These are phyloP conservation scores for Elysia crispata DNA, from an alignment of 2,888 invertebrate genomes.

Conservation along the genomic window DNA sequence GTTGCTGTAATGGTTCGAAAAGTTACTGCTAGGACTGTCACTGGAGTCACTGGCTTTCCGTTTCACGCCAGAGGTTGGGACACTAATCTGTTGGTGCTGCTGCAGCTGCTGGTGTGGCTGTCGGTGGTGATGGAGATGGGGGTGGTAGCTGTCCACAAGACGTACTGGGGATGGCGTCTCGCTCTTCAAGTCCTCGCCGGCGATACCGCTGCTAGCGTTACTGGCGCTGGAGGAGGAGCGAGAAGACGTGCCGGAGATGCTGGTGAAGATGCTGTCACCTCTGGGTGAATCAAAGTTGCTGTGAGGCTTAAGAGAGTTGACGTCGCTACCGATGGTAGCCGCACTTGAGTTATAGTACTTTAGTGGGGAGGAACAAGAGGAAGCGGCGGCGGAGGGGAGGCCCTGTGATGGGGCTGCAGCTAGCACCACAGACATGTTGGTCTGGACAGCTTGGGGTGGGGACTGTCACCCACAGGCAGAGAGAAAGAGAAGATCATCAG, in stretches of 20 bases:
- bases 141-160: neutral
- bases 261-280: neutral
- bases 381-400: neutral
- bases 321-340: neutral
- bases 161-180: neutral
- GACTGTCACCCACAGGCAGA: neutral
- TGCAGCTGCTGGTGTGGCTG: neutral
- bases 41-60: neutral
- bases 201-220: neutral
- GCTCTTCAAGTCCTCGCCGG: conserved; percentile 3
- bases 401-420: neutral
- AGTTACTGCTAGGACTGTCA: neutral
- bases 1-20: neutral
- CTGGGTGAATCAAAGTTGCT: neutral
- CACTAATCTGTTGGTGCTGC: neutral
- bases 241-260: no score
- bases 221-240: conserved; percentile 9
- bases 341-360: neutral
- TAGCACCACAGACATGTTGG: neutral
- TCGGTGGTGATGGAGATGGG: neutral
- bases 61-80: no score
- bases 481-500: neutral
- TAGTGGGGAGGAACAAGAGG: neutral
- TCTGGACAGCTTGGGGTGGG: neutral
- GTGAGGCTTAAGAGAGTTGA: neutral